phyloP scores from a whole-genome alignment of 2,888 invertebrate species.

The Arctia plantaginis region DNA sequence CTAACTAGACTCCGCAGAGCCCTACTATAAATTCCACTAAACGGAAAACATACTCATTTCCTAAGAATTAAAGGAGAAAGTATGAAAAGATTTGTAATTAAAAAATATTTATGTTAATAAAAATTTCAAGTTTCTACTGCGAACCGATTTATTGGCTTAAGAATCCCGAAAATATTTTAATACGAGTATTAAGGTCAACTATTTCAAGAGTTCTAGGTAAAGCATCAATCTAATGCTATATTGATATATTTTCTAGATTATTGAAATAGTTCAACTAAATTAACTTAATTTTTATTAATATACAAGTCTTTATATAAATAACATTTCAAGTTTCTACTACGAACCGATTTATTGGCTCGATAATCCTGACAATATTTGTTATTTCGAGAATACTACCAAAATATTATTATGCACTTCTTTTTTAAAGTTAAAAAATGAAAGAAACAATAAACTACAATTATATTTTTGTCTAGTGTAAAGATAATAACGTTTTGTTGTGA shows the following conservation, averaged over 20 bases:
- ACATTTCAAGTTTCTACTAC: neutral
- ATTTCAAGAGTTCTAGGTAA: too few species aligned
- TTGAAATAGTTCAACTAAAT: too few species aligned
- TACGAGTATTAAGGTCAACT: too few species aligned
- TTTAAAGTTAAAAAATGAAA: neutral
- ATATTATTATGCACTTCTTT: constrained; percentile 10
- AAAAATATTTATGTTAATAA: too few species aligned
- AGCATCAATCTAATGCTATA: too few species aligned
- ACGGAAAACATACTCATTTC: neutral
- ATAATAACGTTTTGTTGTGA: neutral
- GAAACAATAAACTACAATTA: neutral
- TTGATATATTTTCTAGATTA: too few species aligned
- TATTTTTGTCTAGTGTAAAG: neutral
- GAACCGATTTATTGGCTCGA: neutral
- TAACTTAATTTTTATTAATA: too few species aligned
- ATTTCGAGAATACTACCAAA: constrained; percentile 1
- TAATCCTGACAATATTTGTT: neutral
- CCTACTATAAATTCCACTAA: constrained; percentile 39
- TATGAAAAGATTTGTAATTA: neutral
- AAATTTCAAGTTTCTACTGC: neutral
- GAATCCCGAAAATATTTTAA: neutral
- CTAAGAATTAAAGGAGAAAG: neutral
- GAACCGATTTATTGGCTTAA: neutral
- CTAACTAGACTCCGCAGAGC: constrained; percentile 45
- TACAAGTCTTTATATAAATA: neutral